Percentiles rank a stretch among this genome's conserved stretches.
These are phyloP conservation scores for Limenitis arthemis DNA, from an alignment of 2,888 invertebrate genomes.

Conservation along the genomic window DNA sequence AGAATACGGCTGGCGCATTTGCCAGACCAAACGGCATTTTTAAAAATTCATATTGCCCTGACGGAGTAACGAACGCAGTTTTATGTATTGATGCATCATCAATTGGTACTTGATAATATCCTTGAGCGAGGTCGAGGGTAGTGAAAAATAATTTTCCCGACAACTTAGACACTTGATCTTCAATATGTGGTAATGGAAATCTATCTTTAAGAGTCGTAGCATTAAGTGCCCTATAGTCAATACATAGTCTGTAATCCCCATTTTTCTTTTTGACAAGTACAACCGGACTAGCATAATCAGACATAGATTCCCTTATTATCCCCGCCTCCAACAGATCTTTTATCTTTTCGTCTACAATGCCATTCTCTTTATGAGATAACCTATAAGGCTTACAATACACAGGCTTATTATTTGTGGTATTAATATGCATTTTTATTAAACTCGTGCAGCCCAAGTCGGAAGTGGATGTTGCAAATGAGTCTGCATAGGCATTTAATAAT, in stretches of 20 bases:
- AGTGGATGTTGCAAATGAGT: no score
- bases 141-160: conserved; percentile 14
- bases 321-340: neutral
- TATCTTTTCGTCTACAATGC: conserved; percentile 4
- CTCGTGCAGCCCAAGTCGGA: no score
- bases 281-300: conserved; percentile 28
- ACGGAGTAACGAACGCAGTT: conserved; percentile 41
- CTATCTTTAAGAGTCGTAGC: conserved; percentile 21
- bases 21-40: conserved; percentile 41
- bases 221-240: conserved; percentile 26
- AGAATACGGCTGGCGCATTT: conserved; percentile 41
- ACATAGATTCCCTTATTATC: conserved; percentile 18
- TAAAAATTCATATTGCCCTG: conserved; percentile 39
- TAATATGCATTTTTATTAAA: no score
- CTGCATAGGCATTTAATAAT: no score
- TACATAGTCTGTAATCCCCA: conserved; percentile 19
- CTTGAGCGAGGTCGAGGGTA: conserved; percentile 20
- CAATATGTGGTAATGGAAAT: conserved; percentile 25
- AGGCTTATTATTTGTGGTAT: no score
- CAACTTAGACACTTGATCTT: conserved; percentile 20
- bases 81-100: conserved; percentile 30
- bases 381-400: conserved; percentile 8
- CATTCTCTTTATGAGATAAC: conserved; percentile 8
- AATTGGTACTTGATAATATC: conserved; percentile 29
- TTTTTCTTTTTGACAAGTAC: conserved; percentile 28